A percentile compares a stretch with the other conserved stretches of the same genome.
Evolutionary conservation across 2,797 vertebrate genomes (phyloP).

Genomic region (Gymnoscopelus microlampas): DNA sequence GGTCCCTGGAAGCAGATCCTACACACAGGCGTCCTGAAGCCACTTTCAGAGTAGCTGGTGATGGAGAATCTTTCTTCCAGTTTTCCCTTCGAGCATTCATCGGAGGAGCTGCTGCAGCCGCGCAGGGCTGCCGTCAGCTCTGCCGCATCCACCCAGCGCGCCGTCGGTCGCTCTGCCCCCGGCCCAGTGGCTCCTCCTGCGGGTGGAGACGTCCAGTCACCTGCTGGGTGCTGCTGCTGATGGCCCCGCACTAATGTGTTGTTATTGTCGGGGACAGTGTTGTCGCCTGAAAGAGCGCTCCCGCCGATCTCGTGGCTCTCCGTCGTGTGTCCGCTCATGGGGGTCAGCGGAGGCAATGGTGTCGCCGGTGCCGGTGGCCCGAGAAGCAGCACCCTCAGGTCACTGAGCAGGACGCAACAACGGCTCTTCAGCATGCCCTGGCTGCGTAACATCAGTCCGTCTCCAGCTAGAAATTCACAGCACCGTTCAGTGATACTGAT

Average conservation of each 20-base stretch:
- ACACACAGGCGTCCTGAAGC: conserved; percentile 95
- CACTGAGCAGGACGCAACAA: conserved; percentile 96
- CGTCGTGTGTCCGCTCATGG: conserved; percentile 85
- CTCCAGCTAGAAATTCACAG: conserved; percentile 82
- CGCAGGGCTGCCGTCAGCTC: conserved; percentile 85
- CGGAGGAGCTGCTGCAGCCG: conserved; percentile 89
- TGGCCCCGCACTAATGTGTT: conserved; percentile 82
- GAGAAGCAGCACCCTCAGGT: conserved; percentile 96
- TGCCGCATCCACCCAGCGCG: conserved; percentile 83
- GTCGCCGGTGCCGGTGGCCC: conserved; percentile 85
- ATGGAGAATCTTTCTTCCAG: conserved; percentile 93
- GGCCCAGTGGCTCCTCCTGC: conserved; percentile 73
- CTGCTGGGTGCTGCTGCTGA: conserved; percentile 64
- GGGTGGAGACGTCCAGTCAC: conserved; percentile 78
- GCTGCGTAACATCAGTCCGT: conserved; percentile 88
- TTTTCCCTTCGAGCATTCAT: conserved; percentile 93
- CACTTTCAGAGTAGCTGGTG: conserved; percentile 94
- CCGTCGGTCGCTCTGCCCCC: conserved; percentile 71
- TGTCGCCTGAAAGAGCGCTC: conserved; percentile 56
- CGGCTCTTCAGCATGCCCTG: conserved; percentile 97
- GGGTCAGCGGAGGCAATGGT: conserved; percentile 80
- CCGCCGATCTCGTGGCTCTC: conserved; percentile 64
- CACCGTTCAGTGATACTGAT: conserved; percentile 78
- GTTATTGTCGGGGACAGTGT: conserved; percentile 82
- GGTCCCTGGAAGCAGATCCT: conserved; percentile 99